A percentile compares a stretch with the other conserved stretches of the same genome.
Evolutionary conservation across 2,797 vertebrate genomes (phyloP).

Genomic region (Heteromormyrus szaboi): DNA sequence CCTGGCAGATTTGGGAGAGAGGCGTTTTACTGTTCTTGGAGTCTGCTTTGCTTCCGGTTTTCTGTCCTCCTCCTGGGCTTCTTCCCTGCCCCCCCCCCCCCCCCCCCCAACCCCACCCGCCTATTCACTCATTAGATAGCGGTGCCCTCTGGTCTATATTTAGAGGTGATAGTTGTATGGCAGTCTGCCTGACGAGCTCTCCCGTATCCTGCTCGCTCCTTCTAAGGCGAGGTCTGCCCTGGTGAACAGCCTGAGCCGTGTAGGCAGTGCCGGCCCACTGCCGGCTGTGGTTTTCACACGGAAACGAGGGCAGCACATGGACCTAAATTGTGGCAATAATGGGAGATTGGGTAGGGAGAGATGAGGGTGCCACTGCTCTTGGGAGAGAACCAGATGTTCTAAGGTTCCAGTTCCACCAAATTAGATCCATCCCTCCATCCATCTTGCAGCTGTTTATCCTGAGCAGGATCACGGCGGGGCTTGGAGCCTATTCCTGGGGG

Average conservation of each 20-base stretch:
- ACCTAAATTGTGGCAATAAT: background rate
- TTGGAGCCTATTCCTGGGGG: background rate
- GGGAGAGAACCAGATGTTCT: background rate
- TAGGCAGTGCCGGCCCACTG: background rate
- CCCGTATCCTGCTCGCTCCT: background rate
- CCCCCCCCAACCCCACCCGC: background rate
- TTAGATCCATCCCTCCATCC: background rate
- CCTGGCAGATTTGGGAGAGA: background rate
- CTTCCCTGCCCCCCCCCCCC: background rate
- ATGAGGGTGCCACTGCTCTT: background rate
- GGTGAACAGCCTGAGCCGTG: background rate
- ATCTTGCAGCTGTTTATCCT: background rate
- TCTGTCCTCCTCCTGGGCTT: background rate
- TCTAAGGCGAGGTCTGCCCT: background rate
- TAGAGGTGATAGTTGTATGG: background rate
- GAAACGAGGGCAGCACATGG: background rate
- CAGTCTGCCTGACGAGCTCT: background rate
- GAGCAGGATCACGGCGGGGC: background rate
- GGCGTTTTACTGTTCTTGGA: background rate
- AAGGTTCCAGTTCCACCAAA: background rate
- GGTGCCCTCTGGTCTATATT: slow-evolving; percentile 9
- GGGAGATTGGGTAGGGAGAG: background rate
- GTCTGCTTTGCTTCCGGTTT: background rate
- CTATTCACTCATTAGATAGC: background rate
- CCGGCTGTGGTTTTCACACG: background rate